phyloP scores from a whole-genome alignment of 2,113 vertebrate genomes.

The Columba janthina region DNA sequence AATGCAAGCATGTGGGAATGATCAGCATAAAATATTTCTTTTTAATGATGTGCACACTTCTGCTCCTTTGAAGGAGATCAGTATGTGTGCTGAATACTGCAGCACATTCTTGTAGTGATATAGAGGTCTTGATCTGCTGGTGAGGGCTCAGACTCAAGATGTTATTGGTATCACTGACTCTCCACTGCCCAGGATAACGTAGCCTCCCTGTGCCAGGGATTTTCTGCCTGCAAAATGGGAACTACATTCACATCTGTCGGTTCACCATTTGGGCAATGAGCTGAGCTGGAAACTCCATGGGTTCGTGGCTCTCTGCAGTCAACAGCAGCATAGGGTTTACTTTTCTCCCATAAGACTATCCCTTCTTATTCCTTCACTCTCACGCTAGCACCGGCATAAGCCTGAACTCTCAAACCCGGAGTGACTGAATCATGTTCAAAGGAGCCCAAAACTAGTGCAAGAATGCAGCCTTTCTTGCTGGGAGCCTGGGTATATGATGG shows the following conservation, averaged over 20 bases:
- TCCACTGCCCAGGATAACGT: rapidly evolving
- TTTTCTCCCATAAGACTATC: background rate
- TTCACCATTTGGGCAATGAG: background rate
- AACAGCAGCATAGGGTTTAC: background rate
- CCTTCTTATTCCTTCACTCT: background rate
- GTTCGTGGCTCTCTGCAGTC: background rate
- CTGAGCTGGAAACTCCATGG: background rate
- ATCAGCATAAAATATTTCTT: conserved; percentile 58
- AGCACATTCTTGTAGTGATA: background rate
- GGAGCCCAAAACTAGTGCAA: background rate
- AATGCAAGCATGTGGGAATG: conserved; percentile 44
- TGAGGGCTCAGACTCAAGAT: background rate
- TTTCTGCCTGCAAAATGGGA: background rate
- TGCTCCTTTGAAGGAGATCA: conserved; percentile 37
- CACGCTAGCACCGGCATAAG: background rate
- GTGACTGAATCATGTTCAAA: background rate
- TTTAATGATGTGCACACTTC: conserved; percentile 46
- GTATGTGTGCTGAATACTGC: background rate
- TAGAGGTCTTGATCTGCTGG: background rate
- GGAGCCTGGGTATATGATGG: background rate
- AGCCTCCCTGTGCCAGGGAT: background rate
- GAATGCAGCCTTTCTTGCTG: rapidly evolving
- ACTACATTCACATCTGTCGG: background rate
- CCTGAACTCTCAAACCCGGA: background rate
- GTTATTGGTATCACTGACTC: background rate